These are phyloP conservation scores for Planiliza haematocheilus DNA, from an alignment of 2,113 vertebrate genomes.

Conservation along the genomic window DNA sequence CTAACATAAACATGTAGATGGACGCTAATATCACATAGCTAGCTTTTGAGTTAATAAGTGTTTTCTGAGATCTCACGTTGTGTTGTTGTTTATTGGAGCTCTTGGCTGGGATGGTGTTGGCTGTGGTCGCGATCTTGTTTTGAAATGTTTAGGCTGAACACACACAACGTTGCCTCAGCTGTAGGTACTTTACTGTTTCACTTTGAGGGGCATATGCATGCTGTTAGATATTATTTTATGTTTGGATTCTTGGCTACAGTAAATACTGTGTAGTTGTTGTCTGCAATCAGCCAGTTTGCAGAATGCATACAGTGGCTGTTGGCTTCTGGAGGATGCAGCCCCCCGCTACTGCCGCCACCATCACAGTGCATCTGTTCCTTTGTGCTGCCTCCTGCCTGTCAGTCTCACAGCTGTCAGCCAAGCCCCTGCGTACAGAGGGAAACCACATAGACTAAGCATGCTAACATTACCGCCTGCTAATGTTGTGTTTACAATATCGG, in stretches of 20 bases:
- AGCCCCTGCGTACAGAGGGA: constrained; percentile 59
- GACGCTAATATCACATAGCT: background rate
- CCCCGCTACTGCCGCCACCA: constrained; percentile 70
- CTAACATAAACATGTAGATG: constrained; percentile 34
- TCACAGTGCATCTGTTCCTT: constrained; percentile 83
- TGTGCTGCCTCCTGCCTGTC: constrained; percentile 83
- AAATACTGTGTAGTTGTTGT: constrained; percentile 2
- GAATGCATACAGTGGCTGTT: constrained; percentile 41
- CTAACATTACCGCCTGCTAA: constrained; percentile 32
- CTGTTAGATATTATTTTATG: background rate
- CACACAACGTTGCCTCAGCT: background rate
- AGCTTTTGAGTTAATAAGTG: background rate
- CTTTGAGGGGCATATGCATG: background rate
- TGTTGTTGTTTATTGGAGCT: background rate
- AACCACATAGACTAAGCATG: constrained; percentile 49
- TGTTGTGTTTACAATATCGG: constrained; percentile 56
- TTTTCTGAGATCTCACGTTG: background rate
- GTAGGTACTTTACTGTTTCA: background rate
- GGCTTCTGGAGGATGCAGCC: constrained; percentile 69
- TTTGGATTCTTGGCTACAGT: background rate
- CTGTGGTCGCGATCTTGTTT: constrained; percentile 32
- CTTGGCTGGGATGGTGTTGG: constrained; percentile 10
- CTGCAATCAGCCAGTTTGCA: constrained; percentile 31
- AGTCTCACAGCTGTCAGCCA: constrained; percentile 81
- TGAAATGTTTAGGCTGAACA: constrained; percentile 46